phyloP scores from a whole-genome alignment of 2,113 vertebrate species.

The Platichthys stellatus region DNA sequence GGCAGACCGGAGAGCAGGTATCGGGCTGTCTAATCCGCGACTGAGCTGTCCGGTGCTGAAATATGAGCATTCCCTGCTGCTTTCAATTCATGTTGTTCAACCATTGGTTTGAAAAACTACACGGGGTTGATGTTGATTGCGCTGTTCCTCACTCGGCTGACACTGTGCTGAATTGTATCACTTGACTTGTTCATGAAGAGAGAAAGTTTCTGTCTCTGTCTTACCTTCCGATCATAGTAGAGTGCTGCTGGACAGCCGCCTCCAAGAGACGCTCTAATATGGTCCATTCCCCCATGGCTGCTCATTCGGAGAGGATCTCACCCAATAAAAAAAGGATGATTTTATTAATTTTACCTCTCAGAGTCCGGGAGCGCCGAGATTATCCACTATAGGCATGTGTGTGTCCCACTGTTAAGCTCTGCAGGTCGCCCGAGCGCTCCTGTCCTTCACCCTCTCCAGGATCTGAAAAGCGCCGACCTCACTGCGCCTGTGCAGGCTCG shows the following conservation, averaged over 20 bases:
- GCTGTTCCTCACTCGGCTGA: not conserved
- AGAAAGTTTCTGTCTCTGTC: constrained; percentile 37
- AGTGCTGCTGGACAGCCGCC: constrained; percentile 98
- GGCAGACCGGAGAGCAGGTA: too few species aligned
- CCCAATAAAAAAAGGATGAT: not conserved
- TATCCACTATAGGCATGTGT: not conserved
- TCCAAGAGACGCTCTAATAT: constrained; percentile 98
- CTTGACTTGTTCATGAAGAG: not conserved
- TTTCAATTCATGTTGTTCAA: not conserved
- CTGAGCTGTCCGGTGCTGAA: constrained; percentile 18
- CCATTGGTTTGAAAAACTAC: not conserved
- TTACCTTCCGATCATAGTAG: constrained; percentile 99
- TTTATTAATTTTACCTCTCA: not conserved
- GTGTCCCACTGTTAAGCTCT: not conserved
- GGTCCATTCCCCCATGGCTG: constrained; percentile 98
- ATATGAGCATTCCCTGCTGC: not conserved
- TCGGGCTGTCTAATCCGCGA: too few species aligned
- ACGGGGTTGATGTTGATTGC: not conserved
- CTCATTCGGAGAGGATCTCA: constrained; percentile 47
- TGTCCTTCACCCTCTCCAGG: not conserved
- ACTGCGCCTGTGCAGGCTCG: constrained; percentile 17
- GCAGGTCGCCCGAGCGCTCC: too few species aligned
- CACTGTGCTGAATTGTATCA: not conserved
- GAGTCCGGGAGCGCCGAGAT: not conserved
- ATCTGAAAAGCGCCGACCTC: not conserved